phyloP scores from a whole-genome alignment of 2,113 vertebrate species.

The Mustelus asterias region DNA sequence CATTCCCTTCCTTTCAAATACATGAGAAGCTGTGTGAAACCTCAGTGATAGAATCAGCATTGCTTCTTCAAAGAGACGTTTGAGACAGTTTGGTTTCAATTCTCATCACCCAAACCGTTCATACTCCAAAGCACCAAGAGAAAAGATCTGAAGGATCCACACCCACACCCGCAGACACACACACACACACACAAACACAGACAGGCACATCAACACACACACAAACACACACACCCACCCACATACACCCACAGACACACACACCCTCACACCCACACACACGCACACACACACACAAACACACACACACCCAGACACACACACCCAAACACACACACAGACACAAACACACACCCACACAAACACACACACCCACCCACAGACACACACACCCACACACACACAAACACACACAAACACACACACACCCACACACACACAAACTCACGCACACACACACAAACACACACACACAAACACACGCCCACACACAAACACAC shows the following conservation, averaged over 20 bases:
- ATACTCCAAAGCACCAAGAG: not conserved
- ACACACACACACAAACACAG: not conserved
- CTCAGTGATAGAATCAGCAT: not conserved
- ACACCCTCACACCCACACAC: not conserved
- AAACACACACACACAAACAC: not conserved
- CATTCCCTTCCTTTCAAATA: not conserved
- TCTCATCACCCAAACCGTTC: not conserved
- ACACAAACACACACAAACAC: not conserved
- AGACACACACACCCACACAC: not conserved
- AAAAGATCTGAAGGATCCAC: not conserved
- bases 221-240: not conserved
- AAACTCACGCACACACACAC: not conserved
- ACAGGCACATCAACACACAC: not conserved
- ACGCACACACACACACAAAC: not conserved
- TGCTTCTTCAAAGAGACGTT: not conserved
- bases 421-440: not conserved
- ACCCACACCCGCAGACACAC: not conserved
- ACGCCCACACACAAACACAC: not conserved
- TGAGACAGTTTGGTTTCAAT: not conserved
- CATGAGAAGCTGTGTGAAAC: too few species aligned
- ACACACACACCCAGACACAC: not conserved
- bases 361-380: not conserved
- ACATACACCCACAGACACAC: not conserved
- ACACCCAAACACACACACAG: not conserved
- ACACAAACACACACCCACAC: not conserved